Evolutionary conservation across 2,888 invertebrate species (phyloP), one percentile per base, ranked within the genome.

Genomic region (Ichneumoninae sp.): DNA sequence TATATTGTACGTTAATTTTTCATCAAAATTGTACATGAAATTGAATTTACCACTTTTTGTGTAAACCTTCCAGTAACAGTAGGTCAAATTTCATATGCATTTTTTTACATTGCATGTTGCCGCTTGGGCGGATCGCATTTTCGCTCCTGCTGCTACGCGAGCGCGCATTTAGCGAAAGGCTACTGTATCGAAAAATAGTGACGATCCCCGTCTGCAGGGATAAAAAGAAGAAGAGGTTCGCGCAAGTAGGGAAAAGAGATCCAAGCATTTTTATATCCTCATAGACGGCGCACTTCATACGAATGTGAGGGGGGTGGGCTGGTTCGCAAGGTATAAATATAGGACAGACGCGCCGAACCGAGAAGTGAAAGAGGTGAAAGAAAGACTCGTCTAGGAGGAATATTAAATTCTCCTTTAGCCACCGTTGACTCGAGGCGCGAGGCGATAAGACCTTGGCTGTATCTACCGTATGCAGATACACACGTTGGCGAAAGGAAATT

Each of bases 351-450:
- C 1, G 52, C 8, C 16, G 52, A 54, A 54, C 7, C 52, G 52
- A 30, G 26, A 19, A 54, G 54, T 54, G 19, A 54, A 22, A 54
- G 19, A 54, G 22, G 22, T 54, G 54, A 7, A 62, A 36, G 36
- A 62, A 62, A 62, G 62, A 62, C 36, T n/a, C 57, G n/a, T 62
- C 66, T 44, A 60, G 44, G 6, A 62, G 66, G 74, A 82, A 79
- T 79, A 82, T 82, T 70, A 82, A 82, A 79, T 78, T 79, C 69
- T 74, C 74, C 72, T 69, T 79, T 82, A 65, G 74, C 62, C 82
- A 36, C 40, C 50, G 65, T 82, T 10, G 50, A 74, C 69, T 78
- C 44, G n/a, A 69, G 62, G 22, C 74, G 33, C 69, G 62, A 60
- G 70, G 33, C 60, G 69, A 78, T 82, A 82, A 82, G 78, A 74